Evolutionary conservation across 2,113 vertebrate species (phyloP).

Genomic region (Panurus biarmicus): DNA sequence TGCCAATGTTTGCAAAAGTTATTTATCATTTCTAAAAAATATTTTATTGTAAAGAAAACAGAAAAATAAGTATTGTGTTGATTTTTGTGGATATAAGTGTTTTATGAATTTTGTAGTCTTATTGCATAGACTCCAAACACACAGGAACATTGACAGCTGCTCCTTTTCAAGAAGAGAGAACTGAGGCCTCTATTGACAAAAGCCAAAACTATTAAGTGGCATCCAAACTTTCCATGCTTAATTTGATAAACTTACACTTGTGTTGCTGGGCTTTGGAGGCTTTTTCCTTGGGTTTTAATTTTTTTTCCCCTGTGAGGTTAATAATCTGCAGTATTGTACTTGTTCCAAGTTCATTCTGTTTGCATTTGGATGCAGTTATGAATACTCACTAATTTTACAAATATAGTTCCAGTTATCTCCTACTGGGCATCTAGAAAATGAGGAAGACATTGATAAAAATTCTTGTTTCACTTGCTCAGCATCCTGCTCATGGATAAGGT

Average conservation of each 20-base stretch:
- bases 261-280: neutral
- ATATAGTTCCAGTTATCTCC: neutral
- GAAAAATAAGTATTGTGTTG: neutral
- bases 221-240: neutral
- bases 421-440: neutral
- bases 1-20: neutral
- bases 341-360: neutral
- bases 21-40: neutral
- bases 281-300: neutral
- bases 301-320: fast-evolving
- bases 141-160: neutral
- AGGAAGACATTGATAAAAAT: neutral
- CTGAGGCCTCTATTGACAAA: neutral
- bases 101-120: neutral
- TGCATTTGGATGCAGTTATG: neutral
- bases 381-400: neutral
- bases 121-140: neutral
- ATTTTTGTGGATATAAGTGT: neutral
- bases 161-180: neutral
- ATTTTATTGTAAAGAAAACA: neutral
- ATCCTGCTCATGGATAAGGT: neutral
- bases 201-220: neutral
- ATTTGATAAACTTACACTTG: neutral
- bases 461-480: neutral
- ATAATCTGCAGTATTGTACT: fast-evolving